Conservation (phyloP, 2,797 vertebrate genomes). For the Sebastes iracundus region DNA sequence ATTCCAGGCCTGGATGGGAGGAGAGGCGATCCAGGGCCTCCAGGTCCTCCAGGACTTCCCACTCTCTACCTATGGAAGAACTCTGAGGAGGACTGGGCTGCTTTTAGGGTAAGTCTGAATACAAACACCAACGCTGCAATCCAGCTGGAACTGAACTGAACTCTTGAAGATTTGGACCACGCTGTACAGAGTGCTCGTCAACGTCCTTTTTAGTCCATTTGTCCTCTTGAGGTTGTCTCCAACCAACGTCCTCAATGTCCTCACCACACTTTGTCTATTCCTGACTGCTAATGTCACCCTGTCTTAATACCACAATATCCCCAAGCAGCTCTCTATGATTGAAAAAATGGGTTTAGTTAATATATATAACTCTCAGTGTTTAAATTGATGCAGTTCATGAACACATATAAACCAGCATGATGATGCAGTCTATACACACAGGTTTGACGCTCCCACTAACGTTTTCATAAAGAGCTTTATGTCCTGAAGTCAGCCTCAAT, state of each 20-base stretch:
- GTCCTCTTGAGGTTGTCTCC: conserved; percentile 4
- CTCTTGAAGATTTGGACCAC: neutral
- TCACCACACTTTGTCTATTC: conserved; percentile 47
- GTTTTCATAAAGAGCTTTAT: neutral
- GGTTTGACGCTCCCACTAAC: too few species aligned
- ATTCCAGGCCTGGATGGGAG: conserved; percentile 67
- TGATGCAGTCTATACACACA: neutral
- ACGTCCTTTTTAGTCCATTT: neutral
- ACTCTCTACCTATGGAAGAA: conserved; percentile 85
- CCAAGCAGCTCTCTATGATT: conserved; percentile 18
- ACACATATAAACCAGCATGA: neutral
- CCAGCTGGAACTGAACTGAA: neutral
- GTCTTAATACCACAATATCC: conserved; percentile 47
- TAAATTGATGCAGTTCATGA: neutral
- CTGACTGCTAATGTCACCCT: conserved; percentile 49
- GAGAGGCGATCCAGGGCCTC: conserved; percentile 78
- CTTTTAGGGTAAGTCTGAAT: conserved; percentile 76
- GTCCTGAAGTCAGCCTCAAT: neutral
- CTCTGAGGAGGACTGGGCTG: conserved; percentile 83
- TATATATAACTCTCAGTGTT: neutral
- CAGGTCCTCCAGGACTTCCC: conserved; percentile 83
- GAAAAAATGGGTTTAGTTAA: conserved; percentile 20
- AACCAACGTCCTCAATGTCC: conserved; percentile 8
- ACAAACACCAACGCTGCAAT: neutral
- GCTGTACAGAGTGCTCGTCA: neutral